A percentile compares a stretch with the other conserved stretches of the same genome.
Conservation (phyloP, 64 coral and sea anemone genomes). For the Stichodactyla helianthus region DNA sequence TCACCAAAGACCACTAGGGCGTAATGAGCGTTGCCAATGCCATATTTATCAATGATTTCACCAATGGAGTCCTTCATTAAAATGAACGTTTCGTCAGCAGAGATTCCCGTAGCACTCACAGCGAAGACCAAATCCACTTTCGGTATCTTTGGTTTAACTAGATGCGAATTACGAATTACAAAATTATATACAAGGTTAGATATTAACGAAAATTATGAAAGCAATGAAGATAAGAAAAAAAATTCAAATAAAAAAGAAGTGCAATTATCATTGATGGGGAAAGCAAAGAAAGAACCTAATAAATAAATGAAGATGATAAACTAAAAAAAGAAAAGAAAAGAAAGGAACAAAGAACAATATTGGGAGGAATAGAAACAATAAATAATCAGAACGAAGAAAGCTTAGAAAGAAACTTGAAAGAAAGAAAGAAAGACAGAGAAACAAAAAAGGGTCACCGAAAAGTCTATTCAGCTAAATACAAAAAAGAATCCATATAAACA, state of each 20-base stretch:
- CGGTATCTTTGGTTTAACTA: constrained; percentile 6
- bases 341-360: background rate
- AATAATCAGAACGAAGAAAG: background rate
- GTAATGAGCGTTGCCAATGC: constrained; percentile 33
- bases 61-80: constrained; percentile 59
- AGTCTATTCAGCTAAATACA: too few relatives aligned
- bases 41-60: constrained; percentile 49
- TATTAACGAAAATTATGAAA: background rate
- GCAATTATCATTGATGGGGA: background rate
- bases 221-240: background rate
- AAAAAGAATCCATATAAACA: background rate
- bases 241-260: too few relatives aligned
- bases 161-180: too few relatives aligned
- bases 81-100: constrained; percentile 21
- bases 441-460: too few relatives aligned
- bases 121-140: constrained; percentile 60
- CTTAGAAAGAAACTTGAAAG: too few relatives aligned
- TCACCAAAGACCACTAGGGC: constrained; percentile 62
- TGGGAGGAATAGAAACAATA: too few relatives aligned
- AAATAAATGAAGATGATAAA: too few relatives aligned
- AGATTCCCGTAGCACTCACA: constrained; percentile 29
- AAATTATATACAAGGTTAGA: background rate
- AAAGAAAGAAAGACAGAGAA: too few relatives aligned
- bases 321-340: too few relatives aligned
- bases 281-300: background rate